Percentiles rank a stretch among this genome's conserved stretches.
Conservation (phyloP, 2,888 invertebrate species). For the Coleophora flavipennella region DNA sequence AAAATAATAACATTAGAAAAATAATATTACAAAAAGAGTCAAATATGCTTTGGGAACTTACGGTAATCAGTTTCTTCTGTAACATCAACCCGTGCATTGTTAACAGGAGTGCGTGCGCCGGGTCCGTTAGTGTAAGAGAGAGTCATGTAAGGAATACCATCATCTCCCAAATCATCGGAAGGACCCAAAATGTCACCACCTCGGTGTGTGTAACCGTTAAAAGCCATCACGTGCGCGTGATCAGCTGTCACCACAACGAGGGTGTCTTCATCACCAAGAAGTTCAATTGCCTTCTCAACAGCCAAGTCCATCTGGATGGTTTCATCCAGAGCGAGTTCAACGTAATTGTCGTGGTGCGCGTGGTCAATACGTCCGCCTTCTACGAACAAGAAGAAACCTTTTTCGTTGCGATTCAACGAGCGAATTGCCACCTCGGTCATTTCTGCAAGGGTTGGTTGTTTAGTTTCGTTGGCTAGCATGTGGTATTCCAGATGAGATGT, state of each 20-base stretch:
- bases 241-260: constrained; percentile 84
- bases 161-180: constrained; percentile 48
- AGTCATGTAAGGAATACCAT: constrained; percentile 71
- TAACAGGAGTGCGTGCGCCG: constrained; percentile 50
- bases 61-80: constrained; percentile 33
- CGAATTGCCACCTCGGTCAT: constrained; percentile 76
- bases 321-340: constrained; percentile 77
- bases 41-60: too few species aligned
- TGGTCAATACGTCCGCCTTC: constrained; percentile 79
- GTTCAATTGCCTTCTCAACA: constrained; percentile 4
- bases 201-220: constrained; percentile 78
- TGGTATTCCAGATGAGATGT: constrained; percentile 77
- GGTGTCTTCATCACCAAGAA: constrained; percentile 74
- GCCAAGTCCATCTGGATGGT: constrained; percentile 77
- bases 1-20: too few species aligned
- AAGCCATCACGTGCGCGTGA: constrained; percentile 81
- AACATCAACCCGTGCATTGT: constrained; percentile 58
- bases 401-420: constrained; percentile 72
- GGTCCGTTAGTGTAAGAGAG: constrained; percentile 77
- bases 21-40: too few species aligned
- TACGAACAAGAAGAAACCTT: constrained; percentile 86
- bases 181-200: constrained; percentile 50
- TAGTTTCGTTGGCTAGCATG: constrained; percentile 57
- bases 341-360: constrained; percentile 76
- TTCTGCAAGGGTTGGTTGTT: constrained; percentile 60